phyloP scores from a whole-genome alignment of 2,888 invertebrate genomes.

The Lithosia quadra region DNA sequence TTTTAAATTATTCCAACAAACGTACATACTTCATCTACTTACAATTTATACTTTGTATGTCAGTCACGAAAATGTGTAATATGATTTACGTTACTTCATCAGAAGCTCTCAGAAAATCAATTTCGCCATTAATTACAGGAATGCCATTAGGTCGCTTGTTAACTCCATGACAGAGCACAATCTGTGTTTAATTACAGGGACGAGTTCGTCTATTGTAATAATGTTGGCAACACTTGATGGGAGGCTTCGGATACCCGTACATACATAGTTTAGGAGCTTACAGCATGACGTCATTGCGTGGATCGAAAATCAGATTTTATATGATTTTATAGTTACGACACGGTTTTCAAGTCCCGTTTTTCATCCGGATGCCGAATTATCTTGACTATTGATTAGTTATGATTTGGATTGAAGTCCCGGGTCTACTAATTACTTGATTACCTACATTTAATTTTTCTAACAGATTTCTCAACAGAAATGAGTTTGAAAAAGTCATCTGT shows the following conservation, averaged over 20 bases:
- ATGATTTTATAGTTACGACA: background rate
- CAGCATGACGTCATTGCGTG: background rate
- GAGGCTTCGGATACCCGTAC: constrained; percentile 12
- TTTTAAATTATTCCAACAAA: too few relatives aligned
- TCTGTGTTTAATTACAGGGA: constrained; percentile 55
- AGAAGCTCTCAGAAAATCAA: constrained; percentile 48
- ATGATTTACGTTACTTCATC: background rate
- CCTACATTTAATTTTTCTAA: background rate
- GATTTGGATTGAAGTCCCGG: background rate
- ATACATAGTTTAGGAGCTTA: constrained; percentile 4
- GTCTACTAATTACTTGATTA: too few relatives aligned
- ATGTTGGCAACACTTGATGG: constrained; percentile 35
- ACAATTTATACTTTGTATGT: too few relatives aligned
- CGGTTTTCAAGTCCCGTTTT: background rate
- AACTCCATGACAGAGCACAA: constrained; percentile 53
- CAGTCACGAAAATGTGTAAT: background rate
- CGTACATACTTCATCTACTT: too few relatives aligned
- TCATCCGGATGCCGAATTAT: background rate
- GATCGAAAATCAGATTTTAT: background rate
- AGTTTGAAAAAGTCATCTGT: background rate
- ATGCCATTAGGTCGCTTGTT: constrained; percentile 57
- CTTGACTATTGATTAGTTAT: too few relatives aligned
- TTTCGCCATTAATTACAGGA: constrained; percentile 61
- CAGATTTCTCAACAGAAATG: background rate
- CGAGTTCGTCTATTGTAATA: constrained; percentile 40